Evolutionary conservation across 2,888 invertebrate species (phyloP).

Genomic region (Labia minor): DNA sequence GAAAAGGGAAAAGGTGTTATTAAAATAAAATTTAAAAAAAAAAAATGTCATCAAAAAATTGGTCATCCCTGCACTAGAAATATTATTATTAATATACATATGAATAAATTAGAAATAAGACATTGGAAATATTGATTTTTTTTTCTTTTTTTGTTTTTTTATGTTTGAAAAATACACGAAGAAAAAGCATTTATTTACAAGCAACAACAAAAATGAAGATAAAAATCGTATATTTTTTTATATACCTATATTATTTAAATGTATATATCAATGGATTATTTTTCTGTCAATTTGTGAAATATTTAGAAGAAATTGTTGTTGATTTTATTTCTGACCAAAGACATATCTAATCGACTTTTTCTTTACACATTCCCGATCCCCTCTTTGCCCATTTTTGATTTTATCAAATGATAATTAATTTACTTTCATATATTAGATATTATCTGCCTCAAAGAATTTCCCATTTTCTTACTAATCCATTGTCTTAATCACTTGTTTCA

Average conservation of each 20-base stretch:
- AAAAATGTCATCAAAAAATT: too few relatives aligned
- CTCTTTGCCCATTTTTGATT: too few relatives aligned
- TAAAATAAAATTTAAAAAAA: too few relatives aligned
- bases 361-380: background rate
- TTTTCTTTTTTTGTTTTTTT: too few relatives aligned
- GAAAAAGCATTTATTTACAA: background rate
- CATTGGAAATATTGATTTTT: background rate
- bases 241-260: too few relatives aligned
- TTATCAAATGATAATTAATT: background rate
- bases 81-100: too few relatives aligned
- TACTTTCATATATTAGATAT: background rate
- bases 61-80: too few relatives aligned
- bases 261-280: background rate
- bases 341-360: background rate
- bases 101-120: too few relatives aligned
- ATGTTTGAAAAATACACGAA: background rate
- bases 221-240: background rate
- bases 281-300: background rate
- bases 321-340: background rate
- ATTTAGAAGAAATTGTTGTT: background rate
- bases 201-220: background rate
- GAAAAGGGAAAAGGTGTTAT: too few relatives aligned
- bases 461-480: slow-evolving; percentile 1
- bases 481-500: background rate
- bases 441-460: background rate